Base-by-base conservation (phyloP, 2,797 vertebrate species). In the Arnoldichthys spilopterus region DNA sequence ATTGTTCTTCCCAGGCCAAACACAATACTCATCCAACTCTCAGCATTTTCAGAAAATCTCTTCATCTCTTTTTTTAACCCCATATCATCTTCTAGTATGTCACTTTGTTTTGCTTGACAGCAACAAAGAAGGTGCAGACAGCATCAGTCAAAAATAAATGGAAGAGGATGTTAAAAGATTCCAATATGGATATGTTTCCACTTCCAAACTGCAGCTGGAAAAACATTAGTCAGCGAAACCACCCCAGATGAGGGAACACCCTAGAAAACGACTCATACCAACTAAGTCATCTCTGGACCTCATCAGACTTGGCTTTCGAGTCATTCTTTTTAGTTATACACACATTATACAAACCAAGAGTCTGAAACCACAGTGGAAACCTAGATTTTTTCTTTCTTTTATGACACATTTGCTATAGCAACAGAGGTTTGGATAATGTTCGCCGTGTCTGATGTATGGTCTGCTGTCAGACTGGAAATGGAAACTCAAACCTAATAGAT, bases 211-310 rank as follows among this genome's bases (percentile, higher is more conserved):
- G 49, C 2, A 26, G 18, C 15, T 5, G 15, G n/a, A 72, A 61
- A n/a, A 43, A 61, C n/a, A 28, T 26, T n/a, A 61, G 43, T 66
- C 18, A 34, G 13, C 51, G 3, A 61, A 61, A 24, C 64, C 67
- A 76, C 45, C 11, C 67, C 54, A 59, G 15, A 12, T 0, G 40
- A 26, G 72, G 76, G 68, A 85, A 85, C 84, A 74, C 84, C 84
- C 81, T 76, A 20, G 12, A 16, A n/a, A 53, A 54, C 81, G 84
- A 85, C 40, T 83, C 81, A 83, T 2, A n/a, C 40, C 34, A 53
- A 62, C 66, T 72, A 4, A 12, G 18, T 20, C 4, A 54, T 11
- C 9, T 45, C n/a, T 73, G 58, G 22, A 72, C 28, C 28, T 54
- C n/a, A 20, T 47, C 58, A 56, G 3, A 18, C 66, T 37, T 13